Percentiles rank a stretch among this genome's conserved stretches.
Conservation (phyloP, 64 coral and sea anemone genomes). For the Cladopsammia gracilis region DNA sequence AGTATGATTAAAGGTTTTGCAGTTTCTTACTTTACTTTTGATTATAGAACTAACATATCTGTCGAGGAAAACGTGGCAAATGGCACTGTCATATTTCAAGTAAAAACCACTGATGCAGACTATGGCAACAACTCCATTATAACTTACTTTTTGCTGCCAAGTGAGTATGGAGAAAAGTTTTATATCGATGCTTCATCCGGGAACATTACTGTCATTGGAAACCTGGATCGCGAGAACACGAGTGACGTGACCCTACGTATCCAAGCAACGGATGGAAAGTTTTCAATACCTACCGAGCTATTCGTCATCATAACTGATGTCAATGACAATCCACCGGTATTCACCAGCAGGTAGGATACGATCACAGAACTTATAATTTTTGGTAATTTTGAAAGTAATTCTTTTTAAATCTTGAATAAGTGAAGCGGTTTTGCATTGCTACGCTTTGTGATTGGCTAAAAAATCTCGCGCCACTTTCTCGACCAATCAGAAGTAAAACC, state of each 20-base stretch:
- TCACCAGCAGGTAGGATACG: no score
- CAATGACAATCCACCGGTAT: no score
- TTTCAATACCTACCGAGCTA: background rate
- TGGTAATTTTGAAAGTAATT: no score
- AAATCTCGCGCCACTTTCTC: no score
- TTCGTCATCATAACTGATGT: background rate
- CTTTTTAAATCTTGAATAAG: no score
- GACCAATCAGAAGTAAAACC: no score
- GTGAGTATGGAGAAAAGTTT: background rate
- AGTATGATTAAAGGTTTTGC: no score
- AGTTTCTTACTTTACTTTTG: background rate
- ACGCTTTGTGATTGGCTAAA: no score
- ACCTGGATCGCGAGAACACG: background rate
- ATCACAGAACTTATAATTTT: no score
- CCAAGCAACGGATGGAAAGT: slow-evolving; percentile 47
- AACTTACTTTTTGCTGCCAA: background rate
- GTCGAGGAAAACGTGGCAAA: slow-evolving; percentile 32
- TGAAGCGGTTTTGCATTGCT: no score
- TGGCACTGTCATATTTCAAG: slow-evolving; percentile 16
- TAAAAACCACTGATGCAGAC: slow-evolving; percentile 20
- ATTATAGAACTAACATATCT: background rate
- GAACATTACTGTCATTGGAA: slow-evolving; percentile 13
- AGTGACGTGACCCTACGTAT: background rate
- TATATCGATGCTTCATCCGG: slow-evolving; percentile 25
- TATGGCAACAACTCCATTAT: slow-evolving; percentile 18